phyloP scores from a whole-genome alignment of 2,888 invertebrate genomes.

The Antitype chi region DNA sequence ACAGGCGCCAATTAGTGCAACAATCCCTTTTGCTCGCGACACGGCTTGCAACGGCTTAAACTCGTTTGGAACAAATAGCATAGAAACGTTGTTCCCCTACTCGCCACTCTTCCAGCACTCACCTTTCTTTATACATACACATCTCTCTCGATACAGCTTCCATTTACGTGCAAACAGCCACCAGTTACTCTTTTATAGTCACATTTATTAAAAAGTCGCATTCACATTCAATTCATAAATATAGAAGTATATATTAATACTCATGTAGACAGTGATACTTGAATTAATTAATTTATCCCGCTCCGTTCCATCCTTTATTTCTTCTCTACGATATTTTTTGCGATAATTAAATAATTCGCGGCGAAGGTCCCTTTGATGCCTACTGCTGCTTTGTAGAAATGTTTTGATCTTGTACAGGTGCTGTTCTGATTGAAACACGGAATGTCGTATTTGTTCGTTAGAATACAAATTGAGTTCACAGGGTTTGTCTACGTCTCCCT shows the following conservation, averaged over 20 bases:
- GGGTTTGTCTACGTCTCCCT: conserved; percentile 19
- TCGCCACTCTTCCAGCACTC: conserved; percentile 4
- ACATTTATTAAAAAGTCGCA: conserved; percentile 12
- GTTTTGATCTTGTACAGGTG: conserved; percentile 32
- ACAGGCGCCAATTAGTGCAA: conserved; percentile 67
- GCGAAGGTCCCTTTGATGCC: conserved; percentile 19
- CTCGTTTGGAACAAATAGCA: conserved; percentile 39
- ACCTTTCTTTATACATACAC: background rate
- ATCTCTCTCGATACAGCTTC: background rate
- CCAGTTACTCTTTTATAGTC: background rate
- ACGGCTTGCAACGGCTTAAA: conserved; percentile 33
- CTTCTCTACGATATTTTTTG: conserved; percentile 13
- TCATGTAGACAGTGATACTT: background rate
- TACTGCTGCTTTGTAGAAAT: conserved; percentile 20
- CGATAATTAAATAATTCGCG: conserved; percentile 36
- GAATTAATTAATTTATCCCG: conserved; percentile 23
- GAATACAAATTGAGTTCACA: conserved; percentile 40
- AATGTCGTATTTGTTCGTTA: conserved; percentile 32
- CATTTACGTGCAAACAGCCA: background rate
- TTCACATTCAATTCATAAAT: conserved; percentile 3
- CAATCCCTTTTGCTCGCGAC: conserved; percentile 57
- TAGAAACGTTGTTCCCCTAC: conserved; percentile 21
- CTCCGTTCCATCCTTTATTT: conserved; percentile 15
- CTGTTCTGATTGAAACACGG: conserved; percentile 17
- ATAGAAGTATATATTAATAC: background rate